Evolutionary conservation across 2,113 vertebrate genomes (phyloP).

Genomic region (Empidonax traillii): DNA sequence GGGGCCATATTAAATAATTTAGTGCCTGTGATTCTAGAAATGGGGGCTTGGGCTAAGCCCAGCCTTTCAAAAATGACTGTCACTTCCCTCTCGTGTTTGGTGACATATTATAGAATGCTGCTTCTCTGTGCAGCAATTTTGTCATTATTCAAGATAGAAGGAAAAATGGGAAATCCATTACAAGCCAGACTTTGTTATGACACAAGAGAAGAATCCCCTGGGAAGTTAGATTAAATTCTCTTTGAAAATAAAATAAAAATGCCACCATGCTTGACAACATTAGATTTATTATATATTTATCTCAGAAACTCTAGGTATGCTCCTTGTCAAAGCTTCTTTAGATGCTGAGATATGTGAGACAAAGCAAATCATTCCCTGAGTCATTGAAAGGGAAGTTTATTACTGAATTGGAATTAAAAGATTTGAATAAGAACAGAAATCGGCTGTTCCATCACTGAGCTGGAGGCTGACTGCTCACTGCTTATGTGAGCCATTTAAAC

Average conservation of each 20-base stretch:
- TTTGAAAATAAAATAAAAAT: slow-evolving; percentile 72
- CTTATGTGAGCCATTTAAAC: neutral
- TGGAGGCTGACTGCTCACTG: neutral
- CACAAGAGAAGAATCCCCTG: slow-evolving; percentile 63
- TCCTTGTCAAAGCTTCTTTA: slow-evolving; percentile 46
- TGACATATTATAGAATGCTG: slow-evolving; percentile 49
- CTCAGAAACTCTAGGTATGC: neutral
- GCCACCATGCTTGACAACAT: slow-evolving; percentile 56
- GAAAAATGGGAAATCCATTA: slow-evolving; percentile 72
- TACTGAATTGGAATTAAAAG: slow-evolving; percentile 9
- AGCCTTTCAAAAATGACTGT: slow-evolving; percentile 9
- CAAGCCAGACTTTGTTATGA: slow-evolving; percentile 72
- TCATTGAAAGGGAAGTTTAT: slow-evolving; percentile 28
- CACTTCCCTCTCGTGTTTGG: slow-evolving; percentile 1
- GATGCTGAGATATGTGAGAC: neutral
- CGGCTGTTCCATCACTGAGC: accelerated
- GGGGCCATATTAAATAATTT: neutral
- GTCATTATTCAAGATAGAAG: slow-evolving; percentile 67
- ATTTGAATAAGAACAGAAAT: neutral
- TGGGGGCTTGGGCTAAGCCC: neutral
- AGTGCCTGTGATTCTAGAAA: neutral
- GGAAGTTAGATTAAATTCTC: slow-evolving; percentile 68
- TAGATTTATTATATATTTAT: slow-evolving; percentile 39
- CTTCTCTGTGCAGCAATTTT: slow-evolving; percentile 69
- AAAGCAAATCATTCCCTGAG: slow-evolving; percentile 25